phyloP scores from a whole-genome alignment of 2,797 vertebrate genomes.

The Phaenicophaeus curvirostris region DNA sequence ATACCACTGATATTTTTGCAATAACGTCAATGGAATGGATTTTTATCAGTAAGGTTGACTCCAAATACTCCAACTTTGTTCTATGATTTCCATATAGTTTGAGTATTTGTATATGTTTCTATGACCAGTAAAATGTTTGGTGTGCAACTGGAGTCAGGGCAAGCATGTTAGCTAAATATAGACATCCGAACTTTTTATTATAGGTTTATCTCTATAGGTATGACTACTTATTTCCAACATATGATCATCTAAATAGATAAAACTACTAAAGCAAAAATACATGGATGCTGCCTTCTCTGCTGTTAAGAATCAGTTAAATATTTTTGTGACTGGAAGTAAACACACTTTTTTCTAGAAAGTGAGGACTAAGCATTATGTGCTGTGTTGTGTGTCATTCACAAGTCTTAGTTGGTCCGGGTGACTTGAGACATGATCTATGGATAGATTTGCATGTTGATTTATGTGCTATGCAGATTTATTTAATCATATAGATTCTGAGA shows the following conservation, averaged over 20 bases:
- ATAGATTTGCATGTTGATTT: neutral
- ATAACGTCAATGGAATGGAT: neutral
- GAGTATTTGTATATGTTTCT: neutral
- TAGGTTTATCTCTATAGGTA: neutral
- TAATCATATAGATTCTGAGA: neutral
- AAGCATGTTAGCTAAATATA: neutral
- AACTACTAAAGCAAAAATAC: neutral
- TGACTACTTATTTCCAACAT: neutral
- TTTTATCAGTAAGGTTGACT: neutral
- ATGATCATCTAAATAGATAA: neutral
- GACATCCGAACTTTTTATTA: neutral
- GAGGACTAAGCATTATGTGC: neutral
- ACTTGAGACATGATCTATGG: neutral
- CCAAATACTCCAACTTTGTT: neutral
- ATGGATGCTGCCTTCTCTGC: neutral
- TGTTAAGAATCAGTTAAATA: neutral
- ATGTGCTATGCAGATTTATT: neutral
- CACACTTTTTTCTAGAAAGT: neutral
- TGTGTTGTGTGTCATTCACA: neutral
- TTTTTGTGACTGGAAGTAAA: neutral
- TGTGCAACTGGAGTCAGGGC: neutral
- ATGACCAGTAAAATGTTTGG: neutral
- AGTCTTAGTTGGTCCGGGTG: neutral
- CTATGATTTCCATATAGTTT: neutral
- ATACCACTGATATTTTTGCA: neutral